Base-by-base conservation (phyloP, 35 echinoderm and acorn worm species). In the Lytechinus pictus region DNA sequence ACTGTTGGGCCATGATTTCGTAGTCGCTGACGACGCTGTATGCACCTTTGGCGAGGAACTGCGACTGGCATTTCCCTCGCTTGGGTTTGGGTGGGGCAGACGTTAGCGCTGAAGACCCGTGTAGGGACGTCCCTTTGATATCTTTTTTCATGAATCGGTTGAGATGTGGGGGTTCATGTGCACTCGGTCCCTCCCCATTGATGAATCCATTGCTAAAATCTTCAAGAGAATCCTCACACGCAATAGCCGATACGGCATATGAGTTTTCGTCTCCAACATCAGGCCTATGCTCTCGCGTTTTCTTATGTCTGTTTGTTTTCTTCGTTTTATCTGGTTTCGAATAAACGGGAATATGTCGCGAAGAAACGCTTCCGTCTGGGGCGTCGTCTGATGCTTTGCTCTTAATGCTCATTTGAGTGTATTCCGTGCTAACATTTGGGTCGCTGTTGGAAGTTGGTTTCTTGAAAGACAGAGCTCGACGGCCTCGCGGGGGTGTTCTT, bases 51-150 rank as follows among this genome's bases (percentile, higher is more conserved):
- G 9, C 16, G 8, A 93, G 3, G 5, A 93, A 27, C 53, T 93
- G 29, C n/a, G 92, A 93, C 92, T 93, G 92, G 27, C 92, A 93
- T 57, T 93, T 93, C 54, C 92, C 92, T 8, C 92, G 92, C 11
- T 27, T 54, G 3, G 92, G 92, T 27, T 93, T 93, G 8, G 92
- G 92, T 9, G 92, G 92, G 52, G 92, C 27, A 27, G 28, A 28
- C 10, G 52, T 14, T 27, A 19, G 10, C 9, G 52, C 27, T 16
- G 53, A 57, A 5, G 54, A 10, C 19, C 52, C n/a, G 54, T 93
- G 92, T 28, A 93, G 4, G 11, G 92, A 93, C 10, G 92, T 57
- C 1, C 92, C 52, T 9, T 93, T 93, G 52, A 52, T 90, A 44
- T 52, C 88, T 29, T 90, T 90, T 12, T 52, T 90, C 28, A 90